Evolutionary conservation across 2,888 invertebrate genomes (phyloP), one percentile per base, ranked within the genome.

Genomic region (Erynnis tages): DNA sequence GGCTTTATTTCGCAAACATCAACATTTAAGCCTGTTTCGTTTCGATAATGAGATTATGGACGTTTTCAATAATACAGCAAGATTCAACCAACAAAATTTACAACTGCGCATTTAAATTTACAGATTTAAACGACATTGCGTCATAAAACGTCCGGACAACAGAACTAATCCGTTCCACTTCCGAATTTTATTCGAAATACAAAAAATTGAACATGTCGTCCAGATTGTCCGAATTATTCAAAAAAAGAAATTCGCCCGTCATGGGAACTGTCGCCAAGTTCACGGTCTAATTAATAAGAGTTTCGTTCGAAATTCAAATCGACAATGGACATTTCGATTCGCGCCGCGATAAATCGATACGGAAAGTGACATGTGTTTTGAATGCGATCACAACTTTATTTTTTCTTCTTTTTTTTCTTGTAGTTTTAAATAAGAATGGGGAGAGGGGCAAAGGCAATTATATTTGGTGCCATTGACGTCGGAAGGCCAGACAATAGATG

Each of bases 351-450:
- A 82, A 78, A 79, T 86, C 82, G 83, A 79, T 76, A 76, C 76
- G 69, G 72, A 83, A 81, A 82, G 78, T 85, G 85, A 87, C 87
- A 79, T 82, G 68, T 84, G 82, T 88, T 89, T 89, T 87, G 87
- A 87, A 88, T 87, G 85, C 71, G 67, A 82, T 78, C 79, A 80
- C 80, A 81, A 81, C 73, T 76, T 61, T 67, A 68, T 77, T 72
- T 76, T 74, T 73, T 73, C 56, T 54, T 41, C 25, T 57, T 54
- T 61, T 69, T 73, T 76, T 76, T 73, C 69, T 61, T 60, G 57
- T 59, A 63, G 44, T 61, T 63, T 66, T 74, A 66, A 68, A 68
- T 69, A 61, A 60, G 61, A 62, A 61, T 59, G 56, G 54, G 54
- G 61, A 72, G 77, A 76, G 85, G 85, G 87, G 85, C 82, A 71